Conservation (phyloP, 30 jellyfish, hydroid and myxozoan genomes). For the Mastigias papua region DNA sequence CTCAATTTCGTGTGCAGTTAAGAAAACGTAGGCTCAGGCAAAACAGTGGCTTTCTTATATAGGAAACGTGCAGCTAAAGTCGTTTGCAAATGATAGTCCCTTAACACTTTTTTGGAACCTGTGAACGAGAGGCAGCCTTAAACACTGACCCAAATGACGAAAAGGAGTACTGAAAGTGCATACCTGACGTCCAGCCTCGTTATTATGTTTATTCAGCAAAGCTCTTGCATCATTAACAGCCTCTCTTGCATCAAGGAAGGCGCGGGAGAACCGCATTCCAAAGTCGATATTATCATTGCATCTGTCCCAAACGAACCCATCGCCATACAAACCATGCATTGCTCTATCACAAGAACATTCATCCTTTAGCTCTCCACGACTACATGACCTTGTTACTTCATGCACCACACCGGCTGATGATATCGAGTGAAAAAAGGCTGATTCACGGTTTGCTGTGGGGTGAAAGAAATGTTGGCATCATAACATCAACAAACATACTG, state of each 20-base stretch:
- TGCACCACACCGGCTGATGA: conserved; percentile 95
- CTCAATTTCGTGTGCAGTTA: too few relatives aligned
- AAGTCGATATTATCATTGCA: conserved; percentile 88
- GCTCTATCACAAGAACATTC: conserved; percentile 80
- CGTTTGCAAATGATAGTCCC: not conserved
- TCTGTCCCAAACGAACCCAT: conserved; percentile 83
- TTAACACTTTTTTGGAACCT: not conserved
- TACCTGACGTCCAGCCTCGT: conserved; percentile 96
- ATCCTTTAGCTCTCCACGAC: conserved; percentile 72
- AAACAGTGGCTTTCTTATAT: too few relatives aligned
- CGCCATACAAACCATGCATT: conserved; percentile 36
- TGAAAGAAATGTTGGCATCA: not conserved
- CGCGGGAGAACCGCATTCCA: conserved; percentile 87
- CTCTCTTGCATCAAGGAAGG: conserved; percentile 95
- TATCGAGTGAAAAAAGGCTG: conserved; percentile 92
- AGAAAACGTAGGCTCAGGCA: too few relatives aligned
- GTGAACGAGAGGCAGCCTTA: not conserved
- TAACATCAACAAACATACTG: not conserved
- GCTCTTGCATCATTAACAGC: conserved; percentile 94
- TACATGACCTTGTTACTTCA: conserved; percentile 92
- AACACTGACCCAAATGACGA: not conserved
- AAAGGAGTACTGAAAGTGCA: not conserved
- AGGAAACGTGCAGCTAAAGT: too few relatives aligned
- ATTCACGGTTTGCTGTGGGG: conserved; percentile 87
- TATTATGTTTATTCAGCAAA: conserved; percentile 89